Conservation (phyloP, 2,797 vertebrate species). For the Echiichthys vipera region DNA sequence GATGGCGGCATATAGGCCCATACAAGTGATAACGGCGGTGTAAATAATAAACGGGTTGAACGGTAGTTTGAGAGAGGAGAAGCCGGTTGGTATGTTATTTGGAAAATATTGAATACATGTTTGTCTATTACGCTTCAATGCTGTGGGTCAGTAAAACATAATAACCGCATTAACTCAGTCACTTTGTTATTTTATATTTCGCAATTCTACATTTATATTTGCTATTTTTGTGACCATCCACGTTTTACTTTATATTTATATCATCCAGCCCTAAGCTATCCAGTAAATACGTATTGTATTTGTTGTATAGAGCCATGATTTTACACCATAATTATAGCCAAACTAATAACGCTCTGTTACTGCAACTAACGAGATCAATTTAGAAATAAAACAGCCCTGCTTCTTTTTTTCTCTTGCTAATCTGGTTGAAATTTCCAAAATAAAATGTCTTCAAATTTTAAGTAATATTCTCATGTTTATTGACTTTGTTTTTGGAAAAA, state of each 20-base stretch:
- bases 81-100: background rate
- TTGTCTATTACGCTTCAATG: background rate
- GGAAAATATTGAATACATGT: background rate
- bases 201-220: background rate
- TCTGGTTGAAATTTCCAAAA: background rate
- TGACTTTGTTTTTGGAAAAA: background rate
- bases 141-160: background rate
- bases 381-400: background rate
- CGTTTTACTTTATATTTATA: background rate
- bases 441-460: background rate
- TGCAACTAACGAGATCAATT: background rate
- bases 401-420: background rate
- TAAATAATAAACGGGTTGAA: conserved; percentile 40
- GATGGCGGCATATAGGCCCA: conserved; percentile 34
- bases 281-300: background rate
- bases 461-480: background rate
- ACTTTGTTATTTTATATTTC: too few species aligned
- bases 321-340: background rate
- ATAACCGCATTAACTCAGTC: background rate
- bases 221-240: background rate
- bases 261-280: background rate
- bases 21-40: conserved; percentile 57
- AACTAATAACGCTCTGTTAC: background rate
- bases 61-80: background rate
- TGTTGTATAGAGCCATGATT: background rate